Evolutionary conservation across 2,888 invertebrate genomes (phyloP).

Genomic region (Busseola fusca): DNA sequence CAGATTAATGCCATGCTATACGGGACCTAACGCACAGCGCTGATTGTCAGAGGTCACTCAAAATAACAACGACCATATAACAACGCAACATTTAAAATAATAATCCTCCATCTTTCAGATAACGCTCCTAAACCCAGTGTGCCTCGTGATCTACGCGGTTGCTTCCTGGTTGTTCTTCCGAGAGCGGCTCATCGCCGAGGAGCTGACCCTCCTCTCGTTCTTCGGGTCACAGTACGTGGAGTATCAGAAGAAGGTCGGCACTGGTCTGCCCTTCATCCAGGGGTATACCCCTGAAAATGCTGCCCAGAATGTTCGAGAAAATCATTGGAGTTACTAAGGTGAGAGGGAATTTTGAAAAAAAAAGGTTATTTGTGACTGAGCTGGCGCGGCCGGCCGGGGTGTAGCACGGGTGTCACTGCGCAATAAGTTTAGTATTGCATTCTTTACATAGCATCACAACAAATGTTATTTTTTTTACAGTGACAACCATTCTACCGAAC

Average conservation of each 20-base stretch:
- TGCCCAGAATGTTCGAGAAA: constrained; percentile 51
- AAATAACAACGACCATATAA: neutral
- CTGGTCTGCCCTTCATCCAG: constrained; percentile 65
- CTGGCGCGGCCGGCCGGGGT: neutral
- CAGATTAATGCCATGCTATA: neutral
- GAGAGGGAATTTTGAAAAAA: neutral
- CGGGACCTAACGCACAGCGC: neutral
- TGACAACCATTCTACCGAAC: neutral
- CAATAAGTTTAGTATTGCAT: neutral
- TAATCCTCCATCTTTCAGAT: constrained; percentile 86
- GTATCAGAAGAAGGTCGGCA: constrained; percentile 93
- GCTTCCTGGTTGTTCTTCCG: constrained; percentile 98
- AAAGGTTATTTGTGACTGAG: too few relatives aligned
- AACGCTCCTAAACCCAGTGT: constrained; percentile 96
- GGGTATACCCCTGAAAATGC: constrained; percentile 67
- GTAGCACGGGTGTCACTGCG: neutral
- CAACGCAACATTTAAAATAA: neutral
- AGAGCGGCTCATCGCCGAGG: constrained; percentile 95
- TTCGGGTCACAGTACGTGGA: constrained; percentile 96
- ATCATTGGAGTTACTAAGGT: constrained; percentile 70
- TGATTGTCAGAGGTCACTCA: neutral
- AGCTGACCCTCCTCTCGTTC: constrained; percentile 96
- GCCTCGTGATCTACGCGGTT: constrained; percentile 93
- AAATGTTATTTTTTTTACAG: neutral
- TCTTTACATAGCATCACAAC: neutral